These are phyloP conservation scores for Pagrus major DNA, from an alignment of 2,113 vertebrate genomes.

Conservation along the genomic window DNA sequence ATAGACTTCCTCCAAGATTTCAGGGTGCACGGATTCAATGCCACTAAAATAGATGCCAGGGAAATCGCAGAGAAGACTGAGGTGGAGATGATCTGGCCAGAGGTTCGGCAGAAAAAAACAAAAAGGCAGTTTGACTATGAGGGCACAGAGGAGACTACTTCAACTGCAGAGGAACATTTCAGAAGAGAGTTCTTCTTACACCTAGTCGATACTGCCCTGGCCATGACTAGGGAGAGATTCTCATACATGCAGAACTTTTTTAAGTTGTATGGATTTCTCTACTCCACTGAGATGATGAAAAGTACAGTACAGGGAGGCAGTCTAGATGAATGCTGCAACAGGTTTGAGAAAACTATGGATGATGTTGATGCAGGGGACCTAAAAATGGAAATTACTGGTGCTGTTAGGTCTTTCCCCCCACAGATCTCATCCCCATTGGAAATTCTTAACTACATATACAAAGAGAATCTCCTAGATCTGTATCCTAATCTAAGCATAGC, in stretches of 20 bases:
- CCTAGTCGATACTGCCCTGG: too few relatives aligned
- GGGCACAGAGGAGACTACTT: too few relatives aligned
- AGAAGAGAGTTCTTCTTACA: not conserved
- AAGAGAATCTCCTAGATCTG: not conserved
- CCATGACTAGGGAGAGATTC: too few relatives aligned
- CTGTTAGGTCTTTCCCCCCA: not conserved
- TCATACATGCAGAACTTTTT: too few relatives aligned
- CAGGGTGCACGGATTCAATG: too few relatives aligned
- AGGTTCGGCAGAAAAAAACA: too few relatives aligned
- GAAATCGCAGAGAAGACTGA: too few relatives aligned
- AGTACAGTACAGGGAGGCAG: not conserved
- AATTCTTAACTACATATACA: not conserved
- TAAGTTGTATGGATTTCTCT: not conserved
- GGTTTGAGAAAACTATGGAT: not conserved
- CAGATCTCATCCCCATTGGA: not conserved
- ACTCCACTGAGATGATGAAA: not conserved
- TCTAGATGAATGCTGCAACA: not conserved
- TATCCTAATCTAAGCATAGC: not conserved
- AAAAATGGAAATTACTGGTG: not conserved
- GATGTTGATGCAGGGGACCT: not conserved
- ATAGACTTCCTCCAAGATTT: too few relatives aligned
- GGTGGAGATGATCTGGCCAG: too few relatives aligned
- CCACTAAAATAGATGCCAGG: too few relatives aligned
- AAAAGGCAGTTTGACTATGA: too few relatives aligned
- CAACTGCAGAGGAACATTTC: too few relatives aligned